Evolutionary conservation across 2,113 vertebrate species (phyloP).

Genomic region (Balaeniceps rex): DNA sequence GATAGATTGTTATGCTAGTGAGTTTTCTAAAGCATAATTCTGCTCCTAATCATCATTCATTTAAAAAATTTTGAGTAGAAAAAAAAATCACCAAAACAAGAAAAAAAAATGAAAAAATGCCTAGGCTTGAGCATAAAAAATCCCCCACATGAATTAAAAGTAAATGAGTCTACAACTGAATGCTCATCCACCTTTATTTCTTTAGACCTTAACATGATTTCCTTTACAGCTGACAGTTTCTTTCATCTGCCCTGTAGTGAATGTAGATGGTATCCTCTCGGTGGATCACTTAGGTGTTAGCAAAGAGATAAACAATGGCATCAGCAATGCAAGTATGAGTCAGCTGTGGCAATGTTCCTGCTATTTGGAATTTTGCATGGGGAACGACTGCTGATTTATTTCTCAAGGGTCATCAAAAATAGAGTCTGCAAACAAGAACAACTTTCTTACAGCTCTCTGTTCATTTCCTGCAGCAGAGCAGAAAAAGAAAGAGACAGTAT

Average conservation of each 20-base stretch:
- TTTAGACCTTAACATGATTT: not conserved
- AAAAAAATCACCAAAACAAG: not conserved
- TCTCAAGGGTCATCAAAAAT: not conserved
- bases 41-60: not conserved
- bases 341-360: not conserved
- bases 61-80: not conserved
- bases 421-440: not conserved
- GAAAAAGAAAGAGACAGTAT: not conserved
- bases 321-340: not conserved
- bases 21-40: not conserved
- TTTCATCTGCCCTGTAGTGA: not conserved
- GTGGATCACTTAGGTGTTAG: not conserved
- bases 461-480: not conserved
- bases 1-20: not conserved
- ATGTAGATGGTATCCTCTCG: not conserved
- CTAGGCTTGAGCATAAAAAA: not conserved
- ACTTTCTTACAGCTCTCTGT: not conserved
- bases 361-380: not conserved
- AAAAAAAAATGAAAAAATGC: not conserved
- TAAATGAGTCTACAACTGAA: not conserved
- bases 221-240: not conserved
- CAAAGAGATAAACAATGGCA: not conserved
- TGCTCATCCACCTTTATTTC: not conserved
- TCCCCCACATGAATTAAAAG: not conserved
- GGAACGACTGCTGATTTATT: not conserved